phyloP scores from a whole-genome alignment of 2,888 invertebrate species.

The Phorcus lineatus region DNA sequence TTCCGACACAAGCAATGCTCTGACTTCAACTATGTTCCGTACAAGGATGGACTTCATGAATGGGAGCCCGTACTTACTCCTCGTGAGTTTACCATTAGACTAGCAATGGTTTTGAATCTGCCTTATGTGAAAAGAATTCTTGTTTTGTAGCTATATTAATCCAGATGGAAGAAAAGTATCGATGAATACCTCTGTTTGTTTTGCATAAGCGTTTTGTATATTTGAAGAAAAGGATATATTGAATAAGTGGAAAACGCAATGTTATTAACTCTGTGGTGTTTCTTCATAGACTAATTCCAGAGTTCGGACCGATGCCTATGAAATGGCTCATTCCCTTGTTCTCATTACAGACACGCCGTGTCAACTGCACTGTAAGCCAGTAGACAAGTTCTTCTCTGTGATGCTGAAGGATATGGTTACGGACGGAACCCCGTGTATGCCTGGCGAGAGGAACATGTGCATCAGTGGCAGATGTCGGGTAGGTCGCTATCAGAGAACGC shows the following conservation, averaged over 20 bases:
- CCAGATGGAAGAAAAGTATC: too few species aligned
- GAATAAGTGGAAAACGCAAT: too few species aligned
- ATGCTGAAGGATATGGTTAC: conserved; percentile 85
- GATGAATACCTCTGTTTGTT: too few species aligned
- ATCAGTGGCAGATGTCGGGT: conserved; percentile 86
- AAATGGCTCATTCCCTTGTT: neutral
- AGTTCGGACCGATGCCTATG: too few species aligned
- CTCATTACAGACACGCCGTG: conserved; percentile 79
- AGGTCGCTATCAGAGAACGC: conserved; percentile 68
- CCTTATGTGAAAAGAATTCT: too few species aligned
- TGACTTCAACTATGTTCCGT: conserved; percentile 81
- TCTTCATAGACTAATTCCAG: too few species aligned
- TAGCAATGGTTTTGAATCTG: too few species aligned
- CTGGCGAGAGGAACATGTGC: conserved; percentile 89
- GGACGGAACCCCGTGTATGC: conserved; percentile 90
- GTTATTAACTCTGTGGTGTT: too few species aligned
- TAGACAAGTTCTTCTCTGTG: conserved; percentile 84
- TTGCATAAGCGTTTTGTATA: too few species aligned
- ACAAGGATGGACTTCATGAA: conserved; percentile 77
- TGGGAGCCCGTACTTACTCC: conserved; percentile 78
- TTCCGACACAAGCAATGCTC: conserved; percentile 88
- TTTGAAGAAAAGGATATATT: too few species aligned
- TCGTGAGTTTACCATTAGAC: conserved; percentile 60
- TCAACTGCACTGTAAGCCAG: conserved; percentile 87
- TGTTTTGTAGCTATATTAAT: too few species aligned